phyloP scores from a whole-genome alignment of 2,888 invertebrate species.

The Blera fallax region DNA sequence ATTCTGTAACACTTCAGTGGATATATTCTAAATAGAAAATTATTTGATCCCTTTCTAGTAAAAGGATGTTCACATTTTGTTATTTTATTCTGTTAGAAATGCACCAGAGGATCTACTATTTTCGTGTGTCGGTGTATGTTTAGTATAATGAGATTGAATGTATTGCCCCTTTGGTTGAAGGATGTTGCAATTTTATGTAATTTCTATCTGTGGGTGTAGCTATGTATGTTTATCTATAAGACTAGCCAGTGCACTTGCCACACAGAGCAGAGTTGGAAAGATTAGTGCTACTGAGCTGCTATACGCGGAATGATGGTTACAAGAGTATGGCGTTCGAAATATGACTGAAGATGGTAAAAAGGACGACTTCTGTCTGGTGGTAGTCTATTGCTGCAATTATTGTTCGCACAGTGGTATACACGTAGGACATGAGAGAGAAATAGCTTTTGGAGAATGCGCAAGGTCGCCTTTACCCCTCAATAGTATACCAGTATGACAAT shows the following conservation, averaged over 20 bases:
- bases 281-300: slow-evolving; percentile 10
- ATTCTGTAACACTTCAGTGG: background rate
- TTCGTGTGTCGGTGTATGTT: background rate
- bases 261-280: slow-evolving; percentile 5
- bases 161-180: slow-evolving; percentile 1
- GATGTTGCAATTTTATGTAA: slow-evolving; percentile 48
- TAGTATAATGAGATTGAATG: slow-evolving; percentile 13
- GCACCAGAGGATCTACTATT: slow-evolving; percentile 13
- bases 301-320: slow-evolving; percentile 45
- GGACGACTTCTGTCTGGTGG: slow-evolving; percentile 24
- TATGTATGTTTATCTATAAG: slow-evolving; percentile 33
- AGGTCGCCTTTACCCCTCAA: slow-evolving; percentile 35
- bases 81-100: slow-evolving; percentile 3
- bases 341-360: slow-evolving; percentile 46
- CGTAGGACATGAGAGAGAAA: slow-evolving; percentile 25
- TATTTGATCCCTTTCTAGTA: slow-evolving; percentile 10
- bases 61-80: slow-evolving; percentile 57
- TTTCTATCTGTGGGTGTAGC: slow-evolving; percentile 10
- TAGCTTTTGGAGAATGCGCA: slow-evolving; percentile 58
- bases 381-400: slow-evolving; percentile 7
- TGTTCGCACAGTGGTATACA: slow-evolving; percentile 21
- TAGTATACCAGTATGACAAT: slow-evolving; percentile 27
- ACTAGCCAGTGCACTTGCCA: slow-evolving; percentile 37
- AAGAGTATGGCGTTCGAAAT: slow-evolving; percentile 61
- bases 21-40: background rate